Conservation (phyloP, 2,797 vertebrate species). For the Coracias cyanogaster region DNA sequence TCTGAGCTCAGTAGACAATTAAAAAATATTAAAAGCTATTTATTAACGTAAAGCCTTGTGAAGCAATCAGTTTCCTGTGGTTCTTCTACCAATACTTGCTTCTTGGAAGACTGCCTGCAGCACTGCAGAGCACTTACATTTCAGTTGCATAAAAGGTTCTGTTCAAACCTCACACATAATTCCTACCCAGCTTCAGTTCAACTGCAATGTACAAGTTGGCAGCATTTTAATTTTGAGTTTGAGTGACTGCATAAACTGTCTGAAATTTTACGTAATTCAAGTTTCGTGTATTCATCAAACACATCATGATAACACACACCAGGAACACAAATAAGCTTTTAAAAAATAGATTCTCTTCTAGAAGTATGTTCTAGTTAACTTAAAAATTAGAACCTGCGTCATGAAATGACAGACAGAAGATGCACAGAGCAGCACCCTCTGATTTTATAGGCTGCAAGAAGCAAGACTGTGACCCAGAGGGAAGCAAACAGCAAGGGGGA, state of each 20-base stretch:
- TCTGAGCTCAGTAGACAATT: slow-evolving; percentile 29
- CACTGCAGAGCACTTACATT: not conserved
- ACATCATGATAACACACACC: not conserved
- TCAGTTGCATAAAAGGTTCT: not conserved
- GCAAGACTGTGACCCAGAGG: not conserved
- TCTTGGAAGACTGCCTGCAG: slow-evolving; percentile 1
- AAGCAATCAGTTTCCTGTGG: not conserved
- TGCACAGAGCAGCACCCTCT: not conserved
- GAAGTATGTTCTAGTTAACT: not conserved
- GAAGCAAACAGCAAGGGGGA: not conserved
- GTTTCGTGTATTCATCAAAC: not conserved
- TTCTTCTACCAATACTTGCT: not conserved
- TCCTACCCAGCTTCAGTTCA: not conserved
- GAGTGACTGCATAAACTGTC: not conserved
- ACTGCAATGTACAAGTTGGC: not conserved
- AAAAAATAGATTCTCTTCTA: not conserved
- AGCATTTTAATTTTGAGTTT: not conserved
- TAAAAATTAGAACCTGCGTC: not conserved
- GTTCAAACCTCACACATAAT: not conserved
- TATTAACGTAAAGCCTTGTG: slow-evolving; percentile 11
- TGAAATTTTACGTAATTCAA: not conserved
- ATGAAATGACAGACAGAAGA: not conserved
- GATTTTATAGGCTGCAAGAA: not conserved
- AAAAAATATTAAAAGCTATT: slow-evolving; percentile 30
- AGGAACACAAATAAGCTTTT: not conserved